A percentile compares a stretch with the other conserved stretches of the same genome.
phyloP scores from a whole-genome alignment of 2,113 vertebrate genomes.

The Delphinapterus leucas region DNA sequence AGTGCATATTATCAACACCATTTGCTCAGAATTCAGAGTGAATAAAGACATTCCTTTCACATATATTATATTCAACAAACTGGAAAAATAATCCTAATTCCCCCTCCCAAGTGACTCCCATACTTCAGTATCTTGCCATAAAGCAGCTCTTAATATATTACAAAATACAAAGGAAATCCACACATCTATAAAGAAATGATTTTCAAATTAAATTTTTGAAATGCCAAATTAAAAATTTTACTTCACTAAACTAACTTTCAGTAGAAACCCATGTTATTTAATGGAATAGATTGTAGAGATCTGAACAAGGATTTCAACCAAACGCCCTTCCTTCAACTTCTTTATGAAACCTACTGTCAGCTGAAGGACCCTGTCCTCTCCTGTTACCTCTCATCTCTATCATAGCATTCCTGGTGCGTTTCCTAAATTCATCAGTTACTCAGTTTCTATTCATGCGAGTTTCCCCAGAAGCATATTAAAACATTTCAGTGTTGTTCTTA shows the following conservation, averaged over 20 bases:
- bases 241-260: background rate
- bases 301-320: conserved; percentile 1
- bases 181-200: background rate
- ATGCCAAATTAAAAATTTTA: background rate
- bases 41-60: background rate
- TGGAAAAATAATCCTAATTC: background rate
- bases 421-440: background rate
- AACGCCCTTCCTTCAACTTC: background rate
- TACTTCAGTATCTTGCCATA: background rate
- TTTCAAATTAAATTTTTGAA: conserved; percentile 34
- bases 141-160: background rate
- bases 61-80: background rate
- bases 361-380: background rate
- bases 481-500: background rate
- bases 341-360: background rate
- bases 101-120: background rate
- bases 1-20: background rate
- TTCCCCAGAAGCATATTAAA: background rate
- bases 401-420: background rate
- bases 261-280: background rate
- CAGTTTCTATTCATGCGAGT: background rate
- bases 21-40: background rate
- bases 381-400: background rate
- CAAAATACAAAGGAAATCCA: background rate
- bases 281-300: background rate